Evolutionary conservation across 2,888 invertebrate genomes (phyloP).

Genomic region (Eristalis intricaria): DNA sequence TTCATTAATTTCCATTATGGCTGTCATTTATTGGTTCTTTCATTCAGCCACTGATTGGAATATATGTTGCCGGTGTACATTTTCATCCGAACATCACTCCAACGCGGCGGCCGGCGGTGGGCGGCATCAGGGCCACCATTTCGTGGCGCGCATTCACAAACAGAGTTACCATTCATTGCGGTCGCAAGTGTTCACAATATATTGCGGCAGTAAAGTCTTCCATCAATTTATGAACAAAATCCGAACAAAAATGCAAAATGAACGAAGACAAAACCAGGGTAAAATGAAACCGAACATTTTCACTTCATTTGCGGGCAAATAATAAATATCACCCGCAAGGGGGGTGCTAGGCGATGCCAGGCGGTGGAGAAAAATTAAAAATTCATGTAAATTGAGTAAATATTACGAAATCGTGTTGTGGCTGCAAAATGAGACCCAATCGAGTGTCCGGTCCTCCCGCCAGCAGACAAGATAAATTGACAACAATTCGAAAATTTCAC

Average conservation of each 20-base stretch:
- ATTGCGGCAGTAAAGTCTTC: conserved; percentile 39
- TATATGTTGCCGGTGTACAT: conserved; percentile 22
- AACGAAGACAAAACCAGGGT: neutral
- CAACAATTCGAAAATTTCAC: conserved; percentile 49
- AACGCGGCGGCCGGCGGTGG: too few relatives aligned
- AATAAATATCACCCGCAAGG: conserved; percentile 28
- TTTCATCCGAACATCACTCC: neutral
- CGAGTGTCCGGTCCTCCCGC: neutral
- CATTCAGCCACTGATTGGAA: conserved; percentile 59
- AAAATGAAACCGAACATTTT: conserved; percentile 28
- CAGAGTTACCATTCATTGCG: conserved; percentile 39
- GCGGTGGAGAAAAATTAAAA: conserved; percentile 42
- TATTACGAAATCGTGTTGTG: conserved; percentile 53
- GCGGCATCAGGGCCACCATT: neutral
- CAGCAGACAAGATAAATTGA: conserved; percentile 40
- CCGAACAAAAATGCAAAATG: neutral
- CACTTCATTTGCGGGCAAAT: conserved; percentile 64
- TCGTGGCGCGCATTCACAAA: neutral
- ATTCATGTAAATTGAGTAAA: conserved; percentile 61
- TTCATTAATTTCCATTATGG: conserved; percentile 68
- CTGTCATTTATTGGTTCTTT: conserved; percentile 64
- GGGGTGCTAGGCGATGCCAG: neutral
- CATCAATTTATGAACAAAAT: conserved; percentile 24
- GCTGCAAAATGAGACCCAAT: conserved; percentile 8
- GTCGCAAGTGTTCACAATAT: conserved; percentile 47